Evolutionary conservation across 1,140 invertebrate species (phyloP).

Genomic region (Fopius arisanus): DNA sequence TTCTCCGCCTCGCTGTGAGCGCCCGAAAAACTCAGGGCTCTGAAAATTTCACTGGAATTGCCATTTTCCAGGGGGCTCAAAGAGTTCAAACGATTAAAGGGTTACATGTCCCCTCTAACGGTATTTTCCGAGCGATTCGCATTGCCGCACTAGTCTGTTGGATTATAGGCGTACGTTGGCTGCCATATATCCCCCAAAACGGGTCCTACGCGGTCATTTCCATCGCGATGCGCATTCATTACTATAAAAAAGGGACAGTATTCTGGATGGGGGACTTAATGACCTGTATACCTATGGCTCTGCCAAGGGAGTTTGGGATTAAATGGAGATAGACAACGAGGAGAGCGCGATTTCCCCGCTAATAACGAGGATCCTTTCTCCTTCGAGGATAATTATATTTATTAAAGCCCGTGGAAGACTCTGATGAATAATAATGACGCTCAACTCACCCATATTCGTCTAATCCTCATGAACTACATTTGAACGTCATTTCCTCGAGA

Average conservation of each 20-base stretch:
- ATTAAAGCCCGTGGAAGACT: background rate
- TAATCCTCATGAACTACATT: background rate
- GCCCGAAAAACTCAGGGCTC: constrained; percentile 14
- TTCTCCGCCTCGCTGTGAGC: constrained; percentile 28
- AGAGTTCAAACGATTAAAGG: constrained; percentile 45
- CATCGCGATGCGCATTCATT: constrained; percentile 37
- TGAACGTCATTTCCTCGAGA: background rate
- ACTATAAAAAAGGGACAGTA: background rate
- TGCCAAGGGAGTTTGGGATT: background rate
- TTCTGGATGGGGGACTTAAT: constrained; percentile 1
- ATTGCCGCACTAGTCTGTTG: background rate
- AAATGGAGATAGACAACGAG: constrained; percentile 3
- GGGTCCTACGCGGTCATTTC: constrained; percentile 33
- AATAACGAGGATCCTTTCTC: background rate
- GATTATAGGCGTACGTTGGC: background rate
- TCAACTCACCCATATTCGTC: background rate
- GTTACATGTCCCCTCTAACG: constrained; percentile 21
- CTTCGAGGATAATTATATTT: background rate
- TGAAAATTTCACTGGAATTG: constrained; percentile 25
- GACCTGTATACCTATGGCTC: constrained; percentile 10
- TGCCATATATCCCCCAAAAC: background rate
- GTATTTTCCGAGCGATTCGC: background rate
- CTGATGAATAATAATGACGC: background rate
- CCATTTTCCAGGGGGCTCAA: constrained; percentile 28
- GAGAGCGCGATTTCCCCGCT: constrained; percentile 1